Evolutionary conservation across 2,797 vertebrate species (phyloP).

Genomic region (Rhincodon typus): DNA sequence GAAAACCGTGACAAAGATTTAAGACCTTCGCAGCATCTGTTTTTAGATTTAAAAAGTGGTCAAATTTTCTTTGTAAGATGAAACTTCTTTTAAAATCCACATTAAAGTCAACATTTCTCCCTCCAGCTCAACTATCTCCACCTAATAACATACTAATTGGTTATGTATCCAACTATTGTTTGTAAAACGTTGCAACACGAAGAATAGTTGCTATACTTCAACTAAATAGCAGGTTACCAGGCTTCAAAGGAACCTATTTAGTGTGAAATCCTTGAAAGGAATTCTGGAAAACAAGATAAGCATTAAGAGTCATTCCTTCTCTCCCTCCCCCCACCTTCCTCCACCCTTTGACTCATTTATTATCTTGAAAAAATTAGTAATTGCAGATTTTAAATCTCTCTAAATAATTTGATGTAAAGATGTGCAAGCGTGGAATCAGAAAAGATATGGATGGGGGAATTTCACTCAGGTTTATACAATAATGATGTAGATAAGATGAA

Average conservation of each 20-base stretch:
- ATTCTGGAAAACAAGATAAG: not conserved
- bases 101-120: not conserved
- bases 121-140: not conserved
- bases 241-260: not conserved
- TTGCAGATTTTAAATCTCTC: not conserved
- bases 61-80: not conserved
- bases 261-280: not conserved
- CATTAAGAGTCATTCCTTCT: not conserved
- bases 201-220: not conserved
- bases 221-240: not conserved
- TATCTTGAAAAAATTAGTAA: not conserved
- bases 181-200: not conserved
- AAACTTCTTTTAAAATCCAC: not conserved
- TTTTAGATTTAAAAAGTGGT: not conserved
- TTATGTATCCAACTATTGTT: not conserved
- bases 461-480: not conserved
- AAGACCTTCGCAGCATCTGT: not conserved
- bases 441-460: not conserved
- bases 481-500: not conserved
- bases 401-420: not conserved
- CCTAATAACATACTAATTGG: not conserved
- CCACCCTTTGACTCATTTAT: not conserved
- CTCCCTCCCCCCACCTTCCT: too few species aligned
- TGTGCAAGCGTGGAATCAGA: not conserved
- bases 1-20: not conserved